Conservation (phyloP, 1,140 invertebrate genomes). For the Rhyacophila brunnea region DNA sequence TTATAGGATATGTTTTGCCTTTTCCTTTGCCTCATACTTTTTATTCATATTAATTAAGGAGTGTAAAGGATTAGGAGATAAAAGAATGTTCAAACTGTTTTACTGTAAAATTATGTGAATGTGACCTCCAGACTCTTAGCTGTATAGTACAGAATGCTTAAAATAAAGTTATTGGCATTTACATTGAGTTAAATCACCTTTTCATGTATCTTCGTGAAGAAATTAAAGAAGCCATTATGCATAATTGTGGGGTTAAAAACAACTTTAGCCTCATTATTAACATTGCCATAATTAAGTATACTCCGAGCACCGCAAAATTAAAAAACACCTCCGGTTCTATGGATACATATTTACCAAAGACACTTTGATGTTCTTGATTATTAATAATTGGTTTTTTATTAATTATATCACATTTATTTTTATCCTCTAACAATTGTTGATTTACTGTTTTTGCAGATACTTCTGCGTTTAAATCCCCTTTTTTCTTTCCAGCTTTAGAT, state of each 20-base stretch:
- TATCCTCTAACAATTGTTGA: neutral
- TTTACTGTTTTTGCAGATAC: slow-evolving; percentile 13
- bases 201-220: slow-evolving; percentile 46
- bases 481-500: slow-evolving; percentile 28
- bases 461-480: slow-evolving; percentile 16
- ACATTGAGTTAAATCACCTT: too few relatives aligned
- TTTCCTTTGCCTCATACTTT: too few relatives aligned
- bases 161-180: too few relatives aligned
- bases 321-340: slow-evolving; percentile 68
- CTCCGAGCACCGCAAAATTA: slow-evolving; percentile 65
- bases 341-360: slow-evolving; percentile 22
- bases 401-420: neutral
- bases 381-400: neutral
- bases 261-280: slow-evolving; percentile 84
- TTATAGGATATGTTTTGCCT: too few relatives aligned
- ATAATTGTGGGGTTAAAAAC: slow-evolving; percentile 80
- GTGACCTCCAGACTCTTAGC: too few relatives aligned
- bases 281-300: slow-evolving; percentile 71
- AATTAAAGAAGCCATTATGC: slow-evolving; percentile 65
- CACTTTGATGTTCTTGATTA: neutral
- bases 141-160: too few relatives aligned
- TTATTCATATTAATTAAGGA: too few relatives aligned
- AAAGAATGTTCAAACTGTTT: too few relatives aligned
- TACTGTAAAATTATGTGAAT: too few relatives aligned
- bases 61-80: too few relatives aligned